A percentile compares a stretch with the other conserved stretches of the same genome.
These are phyloP conservation scores for Molossus alvarezi DNA, from an alignment of 2,797 vertebrate species.

Conservation along the genomic window DNA sequence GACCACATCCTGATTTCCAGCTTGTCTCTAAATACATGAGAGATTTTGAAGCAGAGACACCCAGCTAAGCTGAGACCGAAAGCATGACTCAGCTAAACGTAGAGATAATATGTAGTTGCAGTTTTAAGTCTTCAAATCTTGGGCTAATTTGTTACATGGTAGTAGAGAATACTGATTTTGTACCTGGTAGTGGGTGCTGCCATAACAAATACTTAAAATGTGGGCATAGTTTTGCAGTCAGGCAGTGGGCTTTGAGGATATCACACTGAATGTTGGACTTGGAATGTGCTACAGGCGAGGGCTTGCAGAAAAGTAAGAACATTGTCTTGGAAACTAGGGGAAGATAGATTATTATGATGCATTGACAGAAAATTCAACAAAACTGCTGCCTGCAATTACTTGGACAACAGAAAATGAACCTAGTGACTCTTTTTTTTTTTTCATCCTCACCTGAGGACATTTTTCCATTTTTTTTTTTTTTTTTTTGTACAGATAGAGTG, in stretches of 20 bases:
- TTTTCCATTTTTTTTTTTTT: too few relatives aligned
- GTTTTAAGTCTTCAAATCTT: neutral
- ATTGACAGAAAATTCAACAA: neutral
- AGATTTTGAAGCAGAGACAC: neutral
- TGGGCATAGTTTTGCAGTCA: neutral
- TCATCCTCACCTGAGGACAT: too few relatives aligned
- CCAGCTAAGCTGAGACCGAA: neutral
- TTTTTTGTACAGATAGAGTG: too few relatives aligned
- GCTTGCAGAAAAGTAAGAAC: neutral
- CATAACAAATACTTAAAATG: neutral
- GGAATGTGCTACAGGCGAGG: neutral
- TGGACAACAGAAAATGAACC: neutral
- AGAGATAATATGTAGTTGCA: neutral
- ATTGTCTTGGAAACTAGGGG: neutral
- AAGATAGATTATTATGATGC: neutral
- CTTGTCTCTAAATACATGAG: neutral
- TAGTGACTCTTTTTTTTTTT: neutral
- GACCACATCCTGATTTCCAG: neutral
- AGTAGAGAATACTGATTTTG: neutral
- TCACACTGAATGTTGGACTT: neutral
- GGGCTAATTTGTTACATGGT: neutral
- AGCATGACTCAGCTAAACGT: neutral
- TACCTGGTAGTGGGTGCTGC: neutral
- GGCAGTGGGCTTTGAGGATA: neutral
- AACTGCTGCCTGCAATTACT: neutral